Base-by-base conservation (phyloP, 2,113 vertebrate genomes). In the Bubo bubo region DNA sequence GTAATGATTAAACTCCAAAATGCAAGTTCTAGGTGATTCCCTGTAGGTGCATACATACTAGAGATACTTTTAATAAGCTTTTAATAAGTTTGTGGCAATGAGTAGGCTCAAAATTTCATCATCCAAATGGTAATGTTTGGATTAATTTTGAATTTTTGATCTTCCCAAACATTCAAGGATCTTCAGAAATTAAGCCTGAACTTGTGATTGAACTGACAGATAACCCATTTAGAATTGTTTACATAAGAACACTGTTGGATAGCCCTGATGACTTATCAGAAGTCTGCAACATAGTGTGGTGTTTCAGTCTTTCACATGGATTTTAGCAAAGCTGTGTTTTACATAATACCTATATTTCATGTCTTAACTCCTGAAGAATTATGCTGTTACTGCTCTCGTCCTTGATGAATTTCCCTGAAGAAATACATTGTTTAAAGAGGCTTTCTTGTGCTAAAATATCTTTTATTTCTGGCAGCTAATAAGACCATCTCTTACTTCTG, bases 381-480 rank as follows among this genome's bases (percentile, higher is more conserved):
- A 85, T 8, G 66, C 12, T 97, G 26, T 41, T 89, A 67, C 66
- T 72, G 53, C 24, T 91, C 24, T 79, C 13, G 7, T 68, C 49
- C 66, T 85, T 0, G 0, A 49, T 47, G 45, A 95, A 90, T 93
- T 70, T 93, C 71, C 53, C 28, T 72, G 53, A 70, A 94, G 49
- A 95, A 95, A 85, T 56, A 68, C 14, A 76, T 66, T 85, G 74
- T 87, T 82, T 85, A 64, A 95, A 90, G 62, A 91, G 39, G 22
- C 16, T 90, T 89, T 95, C 47, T 75, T 93, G 74, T 79, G 49
- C 49, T 91, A 87, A 93, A 94, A 72, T 64, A 68, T n/a, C 39
- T 91, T 92, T 93, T 92, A n/a, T 91, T 91, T 89, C 77, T 93
- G 84, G 37, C 37, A 87, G 49, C 41, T 91, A 76, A 55, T 32